Evolutionary conservation across 2,888 invertebrate genomes (phyloP).

Genomic region (Entomobrya proxima): DNA sequence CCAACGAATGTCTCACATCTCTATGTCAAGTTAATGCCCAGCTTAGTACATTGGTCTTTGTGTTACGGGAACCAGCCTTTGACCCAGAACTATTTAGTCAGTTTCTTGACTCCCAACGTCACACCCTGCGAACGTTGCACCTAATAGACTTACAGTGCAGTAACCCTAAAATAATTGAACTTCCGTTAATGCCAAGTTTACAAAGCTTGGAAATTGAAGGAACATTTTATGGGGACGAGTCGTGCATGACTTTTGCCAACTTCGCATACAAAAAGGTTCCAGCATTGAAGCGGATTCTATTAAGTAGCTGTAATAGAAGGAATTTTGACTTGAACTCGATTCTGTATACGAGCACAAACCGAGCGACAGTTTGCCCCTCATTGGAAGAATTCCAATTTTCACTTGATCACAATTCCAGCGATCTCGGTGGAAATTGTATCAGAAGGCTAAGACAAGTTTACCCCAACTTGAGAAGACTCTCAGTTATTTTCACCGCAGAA

Average conservation of each 20-base stretch:
- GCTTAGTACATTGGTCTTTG: constrained; percentile 48
- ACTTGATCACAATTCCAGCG: constrained; percentile 51
- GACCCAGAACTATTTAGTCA: constrained; percentile 29
- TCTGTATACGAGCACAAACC: constrained; percentile 29
- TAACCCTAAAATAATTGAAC: constrained; percentile 46
- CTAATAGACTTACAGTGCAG: constrained; percentile 62
- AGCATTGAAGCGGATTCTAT: constrained; percentile 41
- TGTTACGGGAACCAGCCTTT: constrained; percentile 54
- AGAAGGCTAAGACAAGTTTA: constrained; percentile 51
- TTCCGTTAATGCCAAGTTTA: constrained; percentile 44
- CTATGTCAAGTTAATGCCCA: constrained; percentile 46
- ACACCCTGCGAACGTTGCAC: constrained; percentile 31
- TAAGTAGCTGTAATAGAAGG: constrained; percentile 48
- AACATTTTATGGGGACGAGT: constrained; percentile 57
- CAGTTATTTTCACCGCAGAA: constrained; percentile 55
- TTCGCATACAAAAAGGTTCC: constrained; percentile 48
- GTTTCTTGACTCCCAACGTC: constrained; percentile 51
- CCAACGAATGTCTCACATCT: constrained; percentile 31
- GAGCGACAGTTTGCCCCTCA: constrained; percentile 32
- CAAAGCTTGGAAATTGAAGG: constrained; percentile 61
- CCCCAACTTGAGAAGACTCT: constrained; percentile 58
- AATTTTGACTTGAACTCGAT: constrained; percentile 58
- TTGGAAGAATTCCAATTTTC: constrained; percentile 59
- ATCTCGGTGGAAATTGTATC: constrained; percentile 51
- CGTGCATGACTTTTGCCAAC: constrained; percentile 29